These are phyloP conservation scores for Cariama cristata DNA, from an alignment of 2,113 vertebrate genomes.

Conservation along the genomic window DNA sequence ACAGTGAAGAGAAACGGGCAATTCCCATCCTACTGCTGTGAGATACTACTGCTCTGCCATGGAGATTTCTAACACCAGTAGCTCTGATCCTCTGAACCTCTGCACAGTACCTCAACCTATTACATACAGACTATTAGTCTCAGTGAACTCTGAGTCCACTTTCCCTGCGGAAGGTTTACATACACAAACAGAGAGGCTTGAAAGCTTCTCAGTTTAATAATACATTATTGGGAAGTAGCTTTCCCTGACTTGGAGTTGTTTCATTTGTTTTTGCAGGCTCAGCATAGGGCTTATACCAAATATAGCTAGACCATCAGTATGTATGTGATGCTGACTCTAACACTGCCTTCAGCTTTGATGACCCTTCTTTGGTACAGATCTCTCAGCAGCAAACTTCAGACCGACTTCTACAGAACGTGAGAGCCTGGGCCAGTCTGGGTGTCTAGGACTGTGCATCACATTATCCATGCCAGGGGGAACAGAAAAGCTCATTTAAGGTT, in stretches of 20 bases:
- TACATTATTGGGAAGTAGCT: neutral
- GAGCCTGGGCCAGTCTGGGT: neutral
- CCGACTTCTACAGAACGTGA: neutral
- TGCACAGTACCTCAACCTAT: neutral
- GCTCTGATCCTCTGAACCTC: neutral
- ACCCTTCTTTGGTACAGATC: neutral
- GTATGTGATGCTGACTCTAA: neutral
- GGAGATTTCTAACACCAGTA: neutral
- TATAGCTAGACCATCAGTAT: accelerated
- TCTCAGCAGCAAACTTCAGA: neutral
- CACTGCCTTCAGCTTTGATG: neutral
- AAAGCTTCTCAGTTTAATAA: neutral
- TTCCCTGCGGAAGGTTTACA: neutral
- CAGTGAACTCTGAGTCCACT: neutral
- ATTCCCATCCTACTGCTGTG: neutral
- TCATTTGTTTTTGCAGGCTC: neutral
- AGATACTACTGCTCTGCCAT: neutral
- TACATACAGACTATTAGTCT: neutral
- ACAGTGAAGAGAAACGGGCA: neutral
- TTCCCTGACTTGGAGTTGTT: neutral
- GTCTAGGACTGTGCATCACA: too few species aligned
- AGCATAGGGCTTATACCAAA: neutral
- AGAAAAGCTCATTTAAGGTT: neutral
- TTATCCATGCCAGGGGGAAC: neutral
- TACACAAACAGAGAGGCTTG: neutral